phyloP scores from a whole-genome alignment of 2,797 vertebrate species.

The Vespertilio murinus region DNA sequence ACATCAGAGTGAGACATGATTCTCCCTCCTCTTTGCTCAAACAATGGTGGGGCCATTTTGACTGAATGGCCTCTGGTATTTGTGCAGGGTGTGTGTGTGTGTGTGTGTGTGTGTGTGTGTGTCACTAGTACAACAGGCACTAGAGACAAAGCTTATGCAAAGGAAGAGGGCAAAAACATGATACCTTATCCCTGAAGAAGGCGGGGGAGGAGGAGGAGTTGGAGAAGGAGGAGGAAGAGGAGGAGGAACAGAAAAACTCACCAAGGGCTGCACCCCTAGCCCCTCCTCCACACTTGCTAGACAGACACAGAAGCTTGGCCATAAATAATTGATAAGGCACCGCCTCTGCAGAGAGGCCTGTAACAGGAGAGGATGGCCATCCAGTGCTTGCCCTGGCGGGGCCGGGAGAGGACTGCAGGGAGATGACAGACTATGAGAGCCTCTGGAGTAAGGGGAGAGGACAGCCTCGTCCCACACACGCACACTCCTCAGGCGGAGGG shows the following conservation, averaged over 20 bases:
- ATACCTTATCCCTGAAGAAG: neutral
- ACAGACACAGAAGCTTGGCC: conserved; percentile 8
- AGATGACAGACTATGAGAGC: neutral
- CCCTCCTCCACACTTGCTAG: neutral
- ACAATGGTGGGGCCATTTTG: neutral
- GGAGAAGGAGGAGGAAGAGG: too few species aligned
- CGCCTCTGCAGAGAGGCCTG: neutral
- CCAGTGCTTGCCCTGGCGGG: neutral
- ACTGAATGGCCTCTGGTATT: neutral
- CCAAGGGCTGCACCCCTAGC: neutral
- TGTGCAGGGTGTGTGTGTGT: fast-evolving
- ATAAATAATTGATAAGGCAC: neutral
- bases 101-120: too few species aligned
- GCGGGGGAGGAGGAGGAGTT: neutral
- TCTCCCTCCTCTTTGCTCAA: neutral
- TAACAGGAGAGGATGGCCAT: neutral
- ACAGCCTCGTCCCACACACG: neutral
- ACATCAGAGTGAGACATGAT: neutral
- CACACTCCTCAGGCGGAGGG: neutral
- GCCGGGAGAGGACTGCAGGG: neutral
- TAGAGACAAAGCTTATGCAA: neutral
- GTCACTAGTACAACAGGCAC: neutral
- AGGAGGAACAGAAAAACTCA: neutral
- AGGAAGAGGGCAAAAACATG: too few species aligned
- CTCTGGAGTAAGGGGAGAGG: neutral